Base-by-base conservation (phyloP, 2,888 invertebrate species). In the Epirrhoe tristata region DNA sequence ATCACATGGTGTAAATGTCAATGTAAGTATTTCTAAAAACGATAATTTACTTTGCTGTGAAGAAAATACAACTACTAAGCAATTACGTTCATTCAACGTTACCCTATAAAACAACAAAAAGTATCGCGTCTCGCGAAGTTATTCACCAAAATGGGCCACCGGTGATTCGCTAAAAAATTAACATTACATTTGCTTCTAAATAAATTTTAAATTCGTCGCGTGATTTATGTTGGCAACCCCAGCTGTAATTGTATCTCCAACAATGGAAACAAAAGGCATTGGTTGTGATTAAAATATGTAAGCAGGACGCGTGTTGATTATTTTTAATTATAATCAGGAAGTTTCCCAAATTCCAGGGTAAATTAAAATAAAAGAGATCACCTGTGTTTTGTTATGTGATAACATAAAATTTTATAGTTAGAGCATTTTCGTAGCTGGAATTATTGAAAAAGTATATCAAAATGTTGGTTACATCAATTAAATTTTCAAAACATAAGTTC, bases 141-240 rank as follows among this genome's bases (percentile, higher is more conserved):
- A 82, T 82, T 84, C 82, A 82, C 77, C 74, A 70, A 83, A 87
- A 87, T 86, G 82, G 83, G 83, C 79, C 86, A 85, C 83, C 75
- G 82, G 84, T 83, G 87, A 83, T 83, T 83, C 81, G 80, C 85
- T 86, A 86, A 85, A 88, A 88, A 89, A 88, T 84, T 83, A 82
- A 82, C 82, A 80, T 81, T 81, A 80, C 87, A 88, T 87, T 85
- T 88, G 85, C 81, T 82, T 84, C 81, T 83, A 85, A 87, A 89
- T 90, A 90, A 88, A 89, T 90, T 88, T 87, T 82, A 85, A 85
- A 89, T 89, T 87, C 78, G 80, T 83, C 81, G 74, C 72, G 69
- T 86, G 86, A 91, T 90, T 89, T 89, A 90, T 81, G 82, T 72
- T 72, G 74, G 76, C 80, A 80, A 75, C 82, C 84, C 83, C 48